phyloP scores from a whole-genome alignment of 1,140 invertebrate genomes.

The Papilio xuthus region DNA sequence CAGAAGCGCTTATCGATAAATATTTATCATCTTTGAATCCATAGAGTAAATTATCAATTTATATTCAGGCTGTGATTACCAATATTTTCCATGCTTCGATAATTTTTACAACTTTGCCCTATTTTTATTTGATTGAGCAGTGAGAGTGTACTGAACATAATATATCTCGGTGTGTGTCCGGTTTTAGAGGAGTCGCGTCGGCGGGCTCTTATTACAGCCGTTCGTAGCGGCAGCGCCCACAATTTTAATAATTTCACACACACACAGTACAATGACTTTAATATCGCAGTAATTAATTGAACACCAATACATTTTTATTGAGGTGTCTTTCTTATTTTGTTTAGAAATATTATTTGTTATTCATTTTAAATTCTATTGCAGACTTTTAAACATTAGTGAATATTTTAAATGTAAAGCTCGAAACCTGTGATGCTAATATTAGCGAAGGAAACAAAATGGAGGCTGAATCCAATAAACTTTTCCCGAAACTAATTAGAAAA shows the following conservation, averaged over 20 bases:
- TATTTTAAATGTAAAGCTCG: not conserved
- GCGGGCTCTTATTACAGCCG: not conserved
- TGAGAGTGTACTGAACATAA: not conserved
- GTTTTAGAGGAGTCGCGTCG: not conserved
- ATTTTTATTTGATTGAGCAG: not conserved
- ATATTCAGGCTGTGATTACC: too few species aligned
- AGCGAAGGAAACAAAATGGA: not conserved
- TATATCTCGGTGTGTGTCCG: constrained; percentile 30
- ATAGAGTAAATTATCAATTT: too few species aligned
- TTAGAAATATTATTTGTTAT: not conserved
- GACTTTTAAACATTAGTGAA: not conserved
- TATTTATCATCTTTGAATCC: too few species aligned
- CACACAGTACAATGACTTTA: constrained; percentile 25
- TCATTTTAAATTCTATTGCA: not conserved
- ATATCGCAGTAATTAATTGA: constrained; percentile 8
- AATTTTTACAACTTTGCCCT: constrained; percentile 30
- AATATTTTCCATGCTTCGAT: too few species aligned
- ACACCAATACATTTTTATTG: not conserved
- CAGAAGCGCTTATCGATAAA: too few species aligned
- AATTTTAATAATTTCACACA: constrained; percentile 28
- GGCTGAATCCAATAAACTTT: not conserved
- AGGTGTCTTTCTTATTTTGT: not conserved
- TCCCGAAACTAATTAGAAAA: too few species aligned
- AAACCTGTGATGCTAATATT: not conserved
- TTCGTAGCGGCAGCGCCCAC: constrained; percentile 4